Evolutionary conservation across 2,113 vertebrate genomes (phyloP).

Genomic region (Calidris pygmaea): DNA sequence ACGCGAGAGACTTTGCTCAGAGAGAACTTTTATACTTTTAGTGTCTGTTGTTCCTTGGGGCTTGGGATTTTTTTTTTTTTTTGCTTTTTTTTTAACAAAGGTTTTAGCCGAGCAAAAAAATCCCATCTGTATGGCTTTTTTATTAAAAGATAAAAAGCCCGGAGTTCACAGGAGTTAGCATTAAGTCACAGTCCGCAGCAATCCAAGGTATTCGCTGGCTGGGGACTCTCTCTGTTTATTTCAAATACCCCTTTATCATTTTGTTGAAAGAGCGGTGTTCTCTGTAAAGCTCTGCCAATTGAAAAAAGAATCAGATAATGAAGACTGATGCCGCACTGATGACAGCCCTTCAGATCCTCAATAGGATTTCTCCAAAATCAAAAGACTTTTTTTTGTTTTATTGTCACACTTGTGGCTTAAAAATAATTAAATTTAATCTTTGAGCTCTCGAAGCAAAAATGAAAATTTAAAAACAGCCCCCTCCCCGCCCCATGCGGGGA

Average conservation of each 20-base stretch:
- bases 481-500: neutral
- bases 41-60: conserved; percentile 5
- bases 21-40: conserved; percentile 22
- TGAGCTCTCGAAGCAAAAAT: conserved; percentile 43
- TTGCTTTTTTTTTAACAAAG: conserved; percentile 38
- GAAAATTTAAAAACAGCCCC: neutral
- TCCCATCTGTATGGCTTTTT: conserved; percentile 62
- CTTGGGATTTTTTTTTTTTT: neutral
- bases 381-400: conserved; percentile 65
- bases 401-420: conserved; percentile 48
- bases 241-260: conserved; percentile 69
- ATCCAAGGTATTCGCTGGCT: conserved; percentile 54
- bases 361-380: conserved; percentile 70
- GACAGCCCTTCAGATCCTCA: conserved; percentile 66
- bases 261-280: conserved; percentile 67
- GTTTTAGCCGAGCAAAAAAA: conserved; percentile 51
- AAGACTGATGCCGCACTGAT: conserved; percentile 58
- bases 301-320: conserved; percentile 70
- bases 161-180: conserved; percentile 69
- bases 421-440: conserved; percentile 63
- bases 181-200: conserved; percentile 68
- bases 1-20: neutral
- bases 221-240: conserved; percentile 72
- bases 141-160: conserved; percentile 70
- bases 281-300: conserved; percentile 70